A percentile compares a stretch with the other conserved stretches of the same genome.
Conservation (phyloP, 2,888 invertebrate species). For the Ommatoiulus sabulosus region DNA sequence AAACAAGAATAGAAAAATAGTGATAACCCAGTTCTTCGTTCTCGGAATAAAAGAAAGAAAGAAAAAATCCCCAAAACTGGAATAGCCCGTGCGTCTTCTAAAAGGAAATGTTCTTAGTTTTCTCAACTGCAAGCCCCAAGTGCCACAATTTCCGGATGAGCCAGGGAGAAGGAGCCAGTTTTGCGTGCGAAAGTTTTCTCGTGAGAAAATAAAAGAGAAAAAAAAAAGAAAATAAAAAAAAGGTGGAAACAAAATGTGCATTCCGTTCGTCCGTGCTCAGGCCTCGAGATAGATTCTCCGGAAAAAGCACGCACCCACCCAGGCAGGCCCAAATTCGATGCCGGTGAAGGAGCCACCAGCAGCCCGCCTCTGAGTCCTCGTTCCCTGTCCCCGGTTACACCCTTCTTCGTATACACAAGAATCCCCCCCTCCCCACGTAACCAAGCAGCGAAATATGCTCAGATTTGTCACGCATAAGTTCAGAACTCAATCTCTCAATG, state of each 20-base stretch:
- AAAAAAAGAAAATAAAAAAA: neutral
- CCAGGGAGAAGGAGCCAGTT: neutral
- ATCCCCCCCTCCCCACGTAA: neutral
- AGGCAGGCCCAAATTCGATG: neutral
- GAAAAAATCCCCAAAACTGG: neutral
- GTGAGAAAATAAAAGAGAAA: neutral
- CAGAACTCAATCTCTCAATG: conserved; percentile 86
- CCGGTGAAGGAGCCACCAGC: neutral
- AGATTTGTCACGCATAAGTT: conserved; percentile 88
- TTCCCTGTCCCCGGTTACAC: neutral
- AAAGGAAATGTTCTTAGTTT: neutral
- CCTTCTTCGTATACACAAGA: neutral
- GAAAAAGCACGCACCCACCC: too few relatives aligned
- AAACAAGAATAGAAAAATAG: too few relatives aligned
- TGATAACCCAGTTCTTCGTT: too few relatives aligned
- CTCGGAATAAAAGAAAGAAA: too few relatives aligned
- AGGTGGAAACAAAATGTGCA: neutral
- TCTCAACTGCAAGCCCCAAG: neutral
- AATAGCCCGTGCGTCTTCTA: neutral
- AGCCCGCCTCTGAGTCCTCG: neutral
- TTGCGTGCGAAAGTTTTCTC: neutral
- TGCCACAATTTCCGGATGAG: conserved; percentile 24
- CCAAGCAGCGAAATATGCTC: conserved; percentile 72
- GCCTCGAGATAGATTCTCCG: neutral
- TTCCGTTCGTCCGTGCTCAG: neutral